phyloP scores from a whole-genome alignment of 2,888 invertebrate genomes.

The Drosophila kokeensis region DNA sequence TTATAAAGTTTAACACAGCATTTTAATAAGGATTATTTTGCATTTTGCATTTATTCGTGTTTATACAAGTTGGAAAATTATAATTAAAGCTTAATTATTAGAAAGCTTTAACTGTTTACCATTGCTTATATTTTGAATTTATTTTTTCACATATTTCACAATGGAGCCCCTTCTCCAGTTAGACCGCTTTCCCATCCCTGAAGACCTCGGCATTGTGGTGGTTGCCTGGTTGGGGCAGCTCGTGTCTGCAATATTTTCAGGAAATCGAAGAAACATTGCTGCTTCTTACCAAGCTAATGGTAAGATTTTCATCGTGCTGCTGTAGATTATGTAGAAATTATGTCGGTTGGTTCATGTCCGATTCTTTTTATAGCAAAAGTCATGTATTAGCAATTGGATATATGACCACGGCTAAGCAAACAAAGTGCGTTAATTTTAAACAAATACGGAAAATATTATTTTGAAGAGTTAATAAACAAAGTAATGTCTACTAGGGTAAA shows the following conservation, averaged over 20 bases:
- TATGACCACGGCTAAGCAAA: neutral
- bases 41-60: neutral
- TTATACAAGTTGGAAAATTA: neutral
- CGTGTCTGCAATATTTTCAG: accelerated
- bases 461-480: neutral
- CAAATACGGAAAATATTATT: neutral
- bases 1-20: neutral
- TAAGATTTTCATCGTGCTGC: neutral
- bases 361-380: slow-evolving; percentile 3
- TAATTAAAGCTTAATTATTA: neutral
- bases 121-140: neutral
- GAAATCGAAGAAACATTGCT: neutral
- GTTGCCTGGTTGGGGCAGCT: accelerated
- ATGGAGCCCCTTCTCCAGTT: neutral
- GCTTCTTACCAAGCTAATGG: slow-evolving; percentile 1
- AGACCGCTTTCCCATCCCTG: too few relatives aligned
- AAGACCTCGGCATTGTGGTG: neutral
- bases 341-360: neutral
- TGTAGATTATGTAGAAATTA: too few relatives aligned
- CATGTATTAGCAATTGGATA: neutral
- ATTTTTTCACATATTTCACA: neutral
- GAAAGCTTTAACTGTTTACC: neutral
- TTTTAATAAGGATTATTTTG: neutral
- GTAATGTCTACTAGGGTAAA: neutral
- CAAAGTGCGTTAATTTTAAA: neutral